phyloP scores from a whole-genome alignment of 2,113 vertebrate genomes.

The Dicerorhinus sumatrensis region DNA sequence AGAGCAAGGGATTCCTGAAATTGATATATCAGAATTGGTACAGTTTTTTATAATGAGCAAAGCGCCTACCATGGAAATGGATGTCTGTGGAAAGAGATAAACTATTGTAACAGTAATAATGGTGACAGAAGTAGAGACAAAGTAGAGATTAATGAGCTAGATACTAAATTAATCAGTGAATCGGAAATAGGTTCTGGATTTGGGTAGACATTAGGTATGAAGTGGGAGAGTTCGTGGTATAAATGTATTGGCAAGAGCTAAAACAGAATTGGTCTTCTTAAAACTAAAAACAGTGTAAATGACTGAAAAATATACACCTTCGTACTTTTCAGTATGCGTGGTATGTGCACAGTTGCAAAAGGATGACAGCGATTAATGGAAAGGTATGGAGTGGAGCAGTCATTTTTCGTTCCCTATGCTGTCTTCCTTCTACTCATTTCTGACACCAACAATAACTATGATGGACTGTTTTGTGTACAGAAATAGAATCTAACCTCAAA shows the following conservation, averaged over 20 bases:
- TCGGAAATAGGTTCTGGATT: background rate
- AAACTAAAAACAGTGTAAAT: background rate
- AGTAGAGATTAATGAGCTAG: background rate
- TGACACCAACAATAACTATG: background rate
- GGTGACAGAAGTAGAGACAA: background rate
- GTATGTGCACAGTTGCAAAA: background rate
- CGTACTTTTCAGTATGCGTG: background rate
- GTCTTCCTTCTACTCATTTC: background rate
- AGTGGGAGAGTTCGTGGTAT: background rate
- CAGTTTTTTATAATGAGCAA: background rate
- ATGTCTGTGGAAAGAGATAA: background rate
- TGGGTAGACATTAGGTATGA: background rate
- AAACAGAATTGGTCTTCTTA: background rate
- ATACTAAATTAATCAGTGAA: background rate
- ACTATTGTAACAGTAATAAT: background rate
- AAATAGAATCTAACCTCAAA: constrained; percentile 8
- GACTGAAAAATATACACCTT: background rate
- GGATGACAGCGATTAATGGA: background rate
- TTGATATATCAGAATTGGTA: background rate
- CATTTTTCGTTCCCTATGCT: background rate
- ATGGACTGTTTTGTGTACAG: background rate
- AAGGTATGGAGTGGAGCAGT: background rate
- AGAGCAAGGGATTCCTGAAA: background rate
- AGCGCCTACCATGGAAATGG: background rate
- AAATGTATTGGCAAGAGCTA: background rate